phyloP scores from a whole-genome alignment of 2,888 invertebrate genomes.

The Candidula unifasciata region DNA sequence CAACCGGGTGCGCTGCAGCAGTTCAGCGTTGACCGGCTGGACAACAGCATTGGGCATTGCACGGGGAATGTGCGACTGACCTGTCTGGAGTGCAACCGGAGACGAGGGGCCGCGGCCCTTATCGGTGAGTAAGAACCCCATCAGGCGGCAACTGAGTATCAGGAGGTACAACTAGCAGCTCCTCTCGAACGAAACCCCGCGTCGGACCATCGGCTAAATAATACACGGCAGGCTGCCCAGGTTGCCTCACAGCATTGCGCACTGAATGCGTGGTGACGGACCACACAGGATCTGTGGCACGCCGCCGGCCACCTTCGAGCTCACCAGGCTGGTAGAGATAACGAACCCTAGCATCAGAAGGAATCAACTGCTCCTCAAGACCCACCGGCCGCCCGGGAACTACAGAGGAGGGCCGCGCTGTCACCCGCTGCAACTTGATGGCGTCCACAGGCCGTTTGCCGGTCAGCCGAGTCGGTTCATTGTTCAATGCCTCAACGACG shows the following conservation, averaged over 20 bases:
- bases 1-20: background rate
- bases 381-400: background rate
- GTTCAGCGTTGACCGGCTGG: constrained; percentile 32
- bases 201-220: background rate
- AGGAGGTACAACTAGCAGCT: background rate
- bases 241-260: background rate
- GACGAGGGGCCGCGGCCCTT: background rate
- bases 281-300: constrained; percentile 21
- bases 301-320: background rate
- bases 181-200: constrained; percentile 8
- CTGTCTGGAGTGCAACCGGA: constrained; percentile 22
- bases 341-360: background rate
- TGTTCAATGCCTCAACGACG: background rate
- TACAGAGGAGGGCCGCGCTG: background rate
- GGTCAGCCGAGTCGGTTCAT: background rate
- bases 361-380: background rate
- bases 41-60: constrained; percentile 1
- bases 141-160: constrained; percentile 6
- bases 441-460: background rate
- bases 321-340: constrained; percentile 29
- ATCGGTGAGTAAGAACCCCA: background rate
- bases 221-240: constrained; percentile 3
- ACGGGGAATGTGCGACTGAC: background rate
- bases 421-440: background rate
- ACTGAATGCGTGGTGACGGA: background rate